These are phyloP conservation scores for Melanchra persicariae DNA, from an alignment of 2,888 invertebrate species.

Conservation along the genomic window DNA sequence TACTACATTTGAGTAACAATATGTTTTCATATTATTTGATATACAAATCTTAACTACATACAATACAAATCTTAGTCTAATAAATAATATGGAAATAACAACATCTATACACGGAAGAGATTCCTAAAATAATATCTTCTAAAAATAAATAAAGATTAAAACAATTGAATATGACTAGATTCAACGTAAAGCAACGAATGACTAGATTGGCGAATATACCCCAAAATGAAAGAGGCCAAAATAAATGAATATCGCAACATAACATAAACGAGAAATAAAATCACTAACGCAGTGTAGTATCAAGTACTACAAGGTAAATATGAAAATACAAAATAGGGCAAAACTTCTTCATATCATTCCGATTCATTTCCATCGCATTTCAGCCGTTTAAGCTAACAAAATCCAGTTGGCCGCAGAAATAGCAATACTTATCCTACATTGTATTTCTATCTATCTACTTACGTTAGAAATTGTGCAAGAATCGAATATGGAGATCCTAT, in stretches of 20 bases:
- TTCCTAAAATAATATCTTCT: conserved; percentile 45
- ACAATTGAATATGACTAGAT: conserved; percentile 33
- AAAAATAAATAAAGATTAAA: conserved; percentile 36
- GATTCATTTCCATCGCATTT: conserved; percentile 28
- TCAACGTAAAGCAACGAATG: conserved; percentile 18
- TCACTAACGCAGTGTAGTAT: conserved; percentile 22
- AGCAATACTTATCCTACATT: conserved; percentile 76
- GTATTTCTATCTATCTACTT: conserved; percentile 86
- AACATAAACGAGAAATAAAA: conserved; percentile 10
- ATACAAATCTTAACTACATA: conserved; percentile 61
- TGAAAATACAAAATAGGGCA: conserved; percentile 57
- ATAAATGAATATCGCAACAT: neutral
- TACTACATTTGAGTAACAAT: conserved; percentile 46
- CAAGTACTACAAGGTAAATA: conserved; percentile 38
- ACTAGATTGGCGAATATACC: conserved; percentile 21
- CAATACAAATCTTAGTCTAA: conserved; percentile 55
- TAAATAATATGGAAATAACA: conserved; percentile 59
- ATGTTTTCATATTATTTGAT: conserved; percentile 55
- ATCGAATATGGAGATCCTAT: conserved; percentile 71
- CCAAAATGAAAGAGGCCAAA: neutral
- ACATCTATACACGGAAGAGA: conserved; percentile 42
- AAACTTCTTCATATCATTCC: conserved; percentile 29
- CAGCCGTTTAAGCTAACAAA: conserved; percentile 40
- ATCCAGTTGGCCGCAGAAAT: conserved; percentile 74
- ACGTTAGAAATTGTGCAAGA: conserved; percentile 87